These are phyloP conservation scores for Schizopygopsis pylzovi DNA, from an alignment of 2,797 vertebrate genomes.

Conservation along the genomic window DNA sequence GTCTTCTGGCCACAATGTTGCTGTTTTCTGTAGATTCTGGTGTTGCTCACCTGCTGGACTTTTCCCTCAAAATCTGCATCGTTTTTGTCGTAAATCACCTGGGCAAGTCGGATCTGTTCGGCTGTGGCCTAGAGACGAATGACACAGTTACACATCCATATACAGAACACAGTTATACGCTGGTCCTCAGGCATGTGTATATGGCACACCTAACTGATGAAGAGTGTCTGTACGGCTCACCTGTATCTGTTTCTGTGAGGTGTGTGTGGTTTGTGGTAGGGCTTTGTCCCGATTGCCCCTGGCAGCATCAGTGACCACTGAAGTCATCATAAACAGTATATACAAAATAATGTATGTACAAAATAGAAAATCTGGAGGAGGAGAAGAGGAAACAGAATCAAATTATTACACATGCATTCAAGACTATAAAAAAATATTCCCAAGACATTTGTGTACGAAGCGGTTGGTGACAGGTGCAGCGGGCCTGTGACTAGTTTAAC, in stretches of 20 bases:
- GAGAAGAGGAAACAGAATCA: conserved; percentile 29
- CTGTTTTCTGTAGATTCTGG: neutral
- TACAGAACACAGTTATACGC: neutral
- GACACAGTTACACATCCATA: conserved; percentile 3
- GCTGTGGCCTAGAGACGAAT: conserved; percentile 88
- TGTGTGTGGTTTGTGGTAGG: conserved; percentile 83
- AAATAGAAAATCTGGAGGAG: conserved; percentile 95
- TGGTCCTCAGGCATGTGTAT: neutral
- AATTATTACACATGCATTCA: neutral
- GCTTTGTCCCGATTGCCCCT: conserved; percentile 90
- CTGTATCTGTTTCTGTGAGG: conserved; percentile 95
- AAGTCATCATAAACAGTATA: conserved; percentile 99
- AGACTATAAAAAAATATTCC: conserved; percentile 32
- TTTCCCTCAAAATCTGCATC: conserved; percentile 96
- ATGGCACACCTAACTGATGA: neutral
- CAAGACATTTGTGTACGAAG: conserved; percentile 28
- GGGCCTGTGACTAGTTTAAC: conserved; percentile 45
- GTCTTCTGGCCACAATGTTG: neutral
- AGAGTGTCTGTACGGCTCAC: conserved; percentile 71
- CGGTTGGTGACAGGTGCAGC: conserved; percentile 49
- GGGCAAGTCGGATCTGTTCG: conserved; percentile 97
- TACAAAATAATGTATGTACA: conserved; percentile 99
- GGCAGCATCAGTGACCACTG: conserved; percentile 91
- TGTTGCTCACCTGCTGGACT: conserved; percentile 89
- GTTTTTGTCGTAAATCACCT: conserved; percentile 97